These are phyloP conservation scores for Ariopsis seemanni DNA, from an alignment of 2,113 vertebrate species.

Conservation along the genomic window DNA sequence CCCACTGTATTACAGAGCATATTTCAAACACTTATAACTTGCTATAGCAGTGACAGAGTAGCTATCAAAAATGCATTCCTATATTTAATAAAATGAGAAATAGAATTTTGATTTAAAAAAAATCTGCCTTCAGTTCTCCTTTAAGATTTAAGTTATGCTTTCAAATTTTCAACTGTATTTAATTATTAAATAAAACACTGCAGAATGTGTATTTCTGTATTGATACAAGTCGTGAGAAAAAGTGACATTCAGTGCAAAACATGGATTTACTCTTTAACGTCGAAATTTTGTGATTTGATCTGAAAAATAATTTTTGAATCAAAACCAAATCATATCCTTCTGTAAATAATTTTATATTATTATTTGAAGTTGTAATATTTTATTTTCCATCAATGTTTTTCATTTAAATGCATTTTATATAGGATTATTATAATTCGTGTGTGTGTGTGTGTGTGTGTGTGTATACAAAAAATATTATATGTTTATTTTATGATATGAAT, in stretches of 20 bases:
- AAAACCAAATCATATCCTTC: background rate
- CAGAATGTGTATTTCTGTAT: background rate
- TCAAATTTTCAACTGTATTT: background rate
- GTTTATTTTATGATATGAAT: background rate
- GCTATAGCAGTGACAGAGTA: too few relatives aligned
- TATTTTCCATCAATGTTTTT: background rate
- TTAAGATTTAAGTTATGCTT: background rate
- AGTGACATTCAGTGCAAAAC: background rate
- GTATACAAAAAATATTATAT: background rate
- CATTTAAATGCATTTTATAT: background rate
- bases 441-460: too few relatives aligned
- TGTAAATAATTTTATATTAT: background rate
- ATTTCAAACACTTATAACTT: too few relatives aligned
- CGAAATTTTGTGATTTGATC: background rate
- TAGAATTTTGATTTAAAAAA: too few relatives aligned
- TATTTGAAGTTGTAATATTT: background rate
- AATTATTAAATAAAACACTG: background rate
- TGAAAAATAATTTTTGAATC: background rate
- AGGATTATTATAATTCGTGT: too few relatives aligned
- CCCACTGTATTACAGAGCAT: too few relatives aligned
- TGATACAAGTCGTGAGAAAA: background rate
- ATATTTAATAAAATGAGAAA: too few relatives aligned
- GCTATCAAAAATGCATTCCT: too few relatives aligned
- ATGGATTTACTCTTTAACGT: background rate
- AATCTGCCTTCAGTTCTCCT: too few relatives aligned